phyloP scores from a whole-genome alignment of 2,113 vertebrate genomes.

The Macrotis lagotis region DNA sequence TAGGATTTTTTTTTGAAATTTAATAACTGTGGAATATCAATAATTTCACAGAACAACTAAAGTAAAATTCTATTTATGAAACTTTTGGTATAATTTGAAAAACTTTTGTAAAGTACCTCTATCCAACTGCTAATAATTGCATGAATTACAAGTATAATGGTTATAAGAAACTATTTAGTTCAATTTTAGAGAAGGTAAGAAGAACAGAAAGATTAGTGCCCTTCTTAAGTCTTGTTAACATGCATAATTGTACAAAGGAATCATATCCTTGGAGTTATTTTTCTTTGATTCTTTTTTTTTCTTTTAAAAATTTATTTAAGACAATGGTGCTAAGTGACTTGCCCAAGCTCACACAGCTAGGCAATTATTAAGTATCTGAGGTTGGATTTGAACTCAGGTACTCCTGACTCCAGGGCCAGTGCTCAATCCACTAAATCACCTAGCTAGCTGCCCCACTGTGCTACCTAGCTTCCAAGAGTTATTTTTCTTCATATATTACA shows the following conservation, averaged over 20 bases:
- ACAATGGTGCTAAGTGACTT: too few relatives aligned
- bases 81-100: background rate
- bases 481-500: background rate
- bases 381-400: too few relatives aligned
- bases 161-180: background rate
- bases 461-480: too few relatives aligned
- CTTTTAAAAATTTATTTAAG: too few relatives aligned
- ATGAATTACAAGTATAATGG: background rate
- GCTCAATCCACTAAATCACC: too few relatives aligned
- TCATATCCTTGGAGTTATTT: background rate
- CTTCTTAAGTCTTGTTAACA: background rate
- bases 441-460: too few relatives aligned
- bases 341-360: too few relatives aligned
- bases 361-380: too few relatives aligned
- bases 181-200: background rate
- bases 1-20: background rate
- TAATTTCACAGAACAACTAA: background rate
- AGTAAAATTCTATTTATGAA: background rate
- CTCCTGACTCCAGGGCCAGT: too few relatives aligned
- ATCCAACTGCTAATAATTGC: background rate
- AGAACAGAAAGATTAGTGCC: background rate
- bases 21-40: background rate
- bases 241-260: background rate
- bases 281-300: too few relatives aligned
- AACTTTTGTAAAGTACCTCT: background rate